These are phyloP conservation scores for Acleris laterana DNA, from an alignment of 2,888 invertebrate genomes.

Conservation along the genomic window DNA sequence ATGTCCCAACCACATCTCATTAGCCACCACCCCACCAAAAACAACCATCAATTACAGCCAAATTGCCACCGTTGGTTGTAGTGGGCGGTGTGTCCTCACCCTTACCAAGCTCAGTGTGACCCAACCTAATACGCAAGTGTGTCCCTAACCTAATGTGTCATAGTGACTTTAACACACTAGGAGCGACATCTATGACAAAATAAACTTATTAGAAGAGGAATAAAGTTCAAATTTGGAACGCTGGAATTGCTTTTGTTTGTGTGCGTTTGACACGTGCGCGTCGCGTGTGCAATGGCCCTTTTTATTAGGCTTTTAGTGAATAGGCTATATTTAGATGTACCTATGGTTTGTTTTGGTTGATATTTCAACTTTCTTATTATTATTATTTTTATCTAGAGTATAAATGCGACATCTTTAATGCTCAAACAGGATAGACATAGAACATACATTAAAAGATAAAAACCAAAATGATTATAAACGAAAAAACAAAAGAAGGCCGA, in stretches of 20 bases:
- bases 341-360: slow-evolving; percentile 2
- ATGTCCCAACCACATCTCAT: slow-evolving; percentile 19
- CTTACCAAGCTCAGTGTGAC: slow-evolving; percentile 43
- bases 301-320: slow-evolving; percentile 60
- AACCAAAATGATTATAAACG: no score
- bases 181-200: background rate
- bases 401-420: no score
- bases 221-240: no score
- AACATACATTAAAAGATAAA: no score
- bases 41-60: slow-evolving; percentile 52
- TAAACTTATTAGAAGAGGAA: no score
- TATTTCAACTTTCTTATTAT: background rate
- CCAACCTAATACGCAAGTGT: slow-evolving; percentile 33
- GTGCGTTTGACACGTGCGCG: slow-evolving; percentile 59
- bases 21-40: slow-evolving; percentile 38
- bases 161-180: slow-evolving; percentile 47
- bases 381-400: background rate
- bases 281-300: slow-evolving; percentile 68
- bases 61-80: slow-evolving; percentile 52
- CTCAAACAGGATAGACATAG: no score
- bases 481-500: no score
- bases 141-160: slow-evolving; percentile 52
- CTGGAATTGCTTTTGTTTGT: no score
- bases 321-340: slow-evolving; percentile 42
- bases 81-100: slow-evolving; percentile 57